phyloP scores from a whole-genome alignment of 2,113 vertebrate species.

The Sinocyclocheilus anophthalmus region DNA sequence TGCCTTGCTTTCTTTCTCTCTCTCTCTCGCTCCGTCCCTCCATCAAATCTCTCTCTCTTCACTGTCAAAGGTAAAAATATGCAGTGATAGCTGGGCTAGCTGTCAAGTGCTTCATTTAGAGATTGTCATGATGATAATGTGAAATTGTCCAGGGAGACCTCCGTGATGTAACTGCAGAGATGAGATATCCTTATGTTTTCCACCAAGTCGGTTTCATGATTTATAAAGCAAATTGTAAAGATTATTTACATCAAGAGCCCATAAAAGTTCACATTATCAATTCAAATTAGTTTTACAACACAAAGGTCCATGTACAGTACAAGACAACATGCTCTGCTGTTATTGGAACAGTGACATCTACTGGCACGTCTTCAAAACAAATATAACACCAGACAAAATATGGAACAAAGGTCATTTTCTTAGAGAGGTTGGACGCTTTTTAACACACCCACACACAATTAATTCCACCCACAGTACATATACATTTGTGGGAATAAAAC shows the following conservation, averaged over 20 bases:
- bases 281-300: not conserved
- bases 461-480: conserved; percentile 12
- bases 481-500: conserved; percentile 8
- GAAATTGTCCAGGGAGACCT: conserved; percentile 33
- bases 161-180: conserved; percentile 1
- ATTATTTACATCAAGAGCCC: not conserved
- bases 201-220: not conserved
- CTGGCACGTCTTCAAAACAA: conserved; percentile 59
- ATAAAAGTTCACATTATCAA: not conserved
- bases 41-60: conserved; percentile 42
- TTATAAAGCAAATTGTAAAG: not conserved
- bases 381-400: conserved; percentile 10
- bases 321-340: conserved; percentile 35
- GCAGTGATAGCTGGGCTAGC: conserved; percentile 44
- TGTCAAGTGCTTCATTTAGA: conserved; percentile 48
- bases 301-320: not conserved
- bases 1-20: conserved; percentile 57
- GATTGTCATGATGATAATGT: conserved; percentile 42
- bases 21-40: conserved; percentile 36
- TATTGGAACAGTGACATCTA: conserved; percentile 78
- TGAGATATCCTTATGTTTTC: not conserved
- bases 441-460: conserved; percentile 20
- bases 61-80: conserved; percentile 49
- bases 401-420: conserved; percentile 29
- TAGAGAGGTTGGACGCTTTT: not conserved